Evolutionary conservation across 2,888 invertebrate species (phyloP), one percentile per base, ranked within the genome.

Genomic region (Rambutsinella grinnellia): DNA sequence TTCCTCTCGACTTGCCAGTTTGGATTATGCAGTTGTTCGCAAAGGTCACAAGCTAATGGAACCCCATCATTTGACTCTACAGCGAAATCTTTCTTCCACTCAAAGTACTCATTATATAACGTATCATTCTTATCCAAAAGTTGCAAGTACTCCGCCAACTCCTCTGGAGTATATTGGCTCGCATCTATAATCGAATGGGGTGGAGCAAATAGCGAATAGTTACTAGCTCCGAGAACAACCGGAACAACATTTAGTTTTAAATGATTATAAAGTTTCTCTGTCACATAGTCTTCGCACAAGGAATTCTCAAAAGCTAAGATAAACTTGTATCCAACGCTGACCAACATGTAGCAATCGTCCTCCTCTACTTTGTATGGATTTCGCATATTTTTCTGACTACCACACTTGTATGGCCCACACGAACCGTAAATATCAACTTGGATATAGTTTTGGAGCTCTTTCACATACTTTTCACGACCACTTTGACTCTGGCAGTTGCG

Each of bases 341-440:
- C 46, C 8, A 68, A 17, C 17, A 23, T 24, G 53, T 75, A 68
- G 17, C 75, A 75, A 84, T 92, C 91, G 0, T 86, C 84, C 47
- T 81, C 84, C 23, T 85, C 84, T 6, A 83, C 83, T 62, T 84
- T 83, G 46, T 81, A 78, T 2, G 84, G 83, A 76, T 85, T 84
- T 24, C 83, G 77, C 60, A 81, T 79, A 3, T 82, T 83, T 65
- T 84, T 84, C 54, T 84, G 84, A 28, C 57, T 26, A 10, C 26
- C 36, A 13, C 21, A 5, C 0, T 36, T 13, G 10, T 60, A 60
- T 10, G 71, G 66, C 2, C 80, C 80, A 69, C 80, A 80, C 58
- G 66, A 47, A 0, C 80, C 80, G 46, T 71, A 80, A 10, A 76
- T 28, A n/a, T 78, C 78, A 0, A 80, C 47, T 1, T 44, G n/a